Evolutionary conservation across 2,888 invertebrate species (phyloP).

Genomic region (Mesochorus sp.): DNA sequence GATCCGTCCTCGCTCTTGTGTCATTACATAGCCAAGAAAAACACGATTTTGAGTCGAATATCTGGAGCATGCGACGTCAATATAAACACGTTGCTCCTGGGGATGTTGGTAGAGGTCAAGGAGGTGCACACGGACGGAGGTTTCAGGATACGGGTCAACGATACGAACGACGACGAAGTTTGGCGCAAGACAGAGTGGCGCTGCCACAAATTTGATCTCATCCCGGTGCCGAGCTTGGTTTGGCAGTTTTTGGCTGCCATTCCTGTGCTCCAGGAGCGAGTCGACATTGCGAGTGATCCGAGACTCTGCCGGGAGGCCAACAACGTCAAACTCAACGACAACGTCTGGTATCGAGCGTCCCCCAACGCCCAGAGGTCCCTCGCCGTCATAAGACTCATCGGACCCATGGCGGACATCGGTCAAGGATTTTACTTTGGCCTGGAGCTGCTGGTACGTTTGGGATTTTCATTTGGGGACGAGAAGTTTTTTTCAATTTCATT

Average conservation of each 20-base stretch:
- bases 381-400: slow-evolving; percentile 84
- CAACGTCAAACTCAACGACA: slow-evolving; percentile 69
- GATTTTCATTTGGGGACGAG: neutral
- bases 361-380: slow-evolving; percentile 56
- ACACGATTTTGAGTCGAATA: slow-evolving; percentile 68
- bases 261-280: slow-evolving; percentile 82
- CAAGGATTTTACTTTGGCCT: slow-evolving; percentile 84
- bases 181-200: slow-evolving; percentile 78
- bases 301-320: slow-evolving; percentile 82
- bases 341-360: slow-evolving; percentile 70
- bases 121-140: slow-evolving; percentile 69
- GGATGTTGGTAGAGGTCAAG: slow-evolving; percentile 74
- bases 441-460: slow-evolving; percentile 81
- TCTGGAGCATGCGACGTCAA: slow-evolving; percentile 72
- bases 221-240: slow-evolving; percentile 74
- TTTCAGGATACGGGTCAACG: slow-evolving; percentile 70
- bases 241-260: slow-evolving; percentile 84
- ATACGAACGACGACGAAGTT: slow-evolving; percentile 64
- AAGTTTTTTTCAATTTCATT: neutral
- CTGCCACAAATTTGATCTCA: slow-evolving; percentile 72
- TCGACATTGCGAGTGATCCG: slow-evolving; percentile 82
- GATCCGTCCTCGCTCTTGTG: slow-evolving; percentile 53
- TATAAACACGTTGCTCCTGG: slow-evolving; percentile 66
- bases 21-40: slow-evolving; percentile 71
- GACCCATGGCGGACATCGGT: slow-evolving; percentile 83